Base-by-base conservation (phyloP, 2,113 vertebrate genomes). In the Jacana jacana region DNA sequence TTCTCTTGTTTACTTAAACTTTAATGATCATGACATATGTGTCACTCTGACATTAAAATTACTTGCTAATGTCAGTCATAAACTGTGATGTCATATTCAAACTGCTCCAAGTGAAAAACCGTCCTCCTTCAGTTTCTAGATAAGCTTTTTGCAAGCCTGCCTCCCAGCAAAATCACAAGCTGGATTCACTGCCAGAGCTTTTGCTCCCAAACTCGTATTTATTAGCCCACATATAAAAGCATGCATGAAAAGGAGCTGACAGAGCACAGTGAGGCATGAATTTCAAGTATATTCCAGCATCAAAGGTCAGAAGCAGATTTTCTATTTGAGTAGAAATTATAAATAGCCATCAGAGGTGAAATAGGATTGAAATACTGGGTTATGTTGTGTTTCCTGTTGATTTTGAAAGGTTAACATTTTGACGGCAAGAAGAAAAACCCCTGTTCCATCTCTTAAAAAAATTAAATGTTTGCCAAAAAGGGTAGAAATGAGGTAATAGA, bases 301-400 rank as follows among this genome's bases (percentile, higher is more conserved):
- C 89, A 96, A 95, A 96, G 91, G 96, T 97, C 95, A 95, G 68
- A 92, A 88, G 44, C 40, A 86, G 78, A 94, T 84, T 94, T 96
- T 44, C 25, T 86, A 16, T 94, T 93, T 91, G 57, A 89, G 66
- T 40, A 84, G 68, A 63, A 93, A 97, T 96, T 97, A 96, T 94
- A 96, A 96, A 87, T 88, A 96, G 40, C 54, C 71, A 91, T 93
- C 60, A 85, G 71, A 97, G 66, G 87, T 72, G 65, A 93, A 94
- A 94, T 3, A 84, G 66, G 52, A 83, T 65, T 91, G 89, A 89
- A 90, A 85, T 77, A 48, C 48, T 88, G 71, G 49, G 55, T 94
- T 88, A 86, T 7, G 4, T 37, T 87, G 73, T 61, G 60, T 37
- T 96, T 91, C 48, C 80, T 83, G 42, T 81, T 92, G 77, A 70